These are phyloP conservation scores for Oplegnathus fasciatus DNA, from an alignment of 2,113 vertebrate species.

Conservation along the genomic window DNA sequence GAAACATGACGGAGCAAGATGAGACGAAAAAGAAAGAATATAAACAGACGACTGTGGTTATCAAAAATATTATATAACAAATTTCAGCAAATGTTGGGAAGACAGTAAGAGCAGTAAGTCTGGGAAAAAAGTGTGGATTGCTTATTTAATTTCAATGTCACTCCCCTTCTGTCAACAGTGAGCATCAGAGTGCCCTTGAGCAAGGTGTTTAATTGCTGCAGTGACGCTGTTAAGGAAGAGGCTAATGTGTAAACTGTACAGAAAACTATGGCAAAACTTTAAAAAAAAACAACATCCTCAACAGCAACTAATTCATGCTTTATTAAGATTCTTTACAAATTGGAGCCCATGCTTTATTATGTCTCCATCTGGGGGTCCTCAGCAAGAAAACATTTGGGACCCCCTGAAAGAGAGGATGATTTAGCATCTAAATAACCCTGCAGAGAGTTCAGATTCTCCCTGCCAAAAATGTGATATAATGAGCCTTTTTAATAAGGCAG, in stretches of 20 bases:
- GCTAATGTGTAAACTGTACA: neutral
- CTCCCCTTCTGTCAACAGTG: conserved; percentile 1
- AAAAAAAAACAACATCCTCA: neutral
- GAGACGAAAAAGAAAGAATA: neutral
- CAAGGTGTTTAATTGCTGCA: neutral
- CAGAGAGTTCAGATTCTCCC: neutral
- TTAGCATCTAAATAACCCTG: conserved; percentile 12
- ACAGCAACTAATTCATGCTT: neutral
- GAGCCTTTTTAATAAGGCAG: conserved; percentile 43
- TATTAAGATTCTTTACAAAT: conserved; percentile 10
- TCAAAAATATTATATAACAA: neutral
- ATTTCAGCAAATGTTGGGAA: neutral
- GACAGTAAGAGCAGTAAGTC: neutral
- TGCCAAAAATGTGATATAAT: conserved; percentile 46
- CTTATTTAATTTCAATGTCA: neutral
- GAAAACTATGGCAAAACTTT: neutral
- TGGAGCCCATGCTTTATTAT: neutral
- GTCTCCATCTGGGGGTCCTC: conserved; percentile 35
- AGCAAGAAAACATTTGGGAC: conserved; percentile 3
- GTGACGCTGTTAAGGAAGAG: neutral
- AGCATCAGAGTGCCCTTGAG: neutral
- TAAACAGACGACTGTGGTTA: neutral
- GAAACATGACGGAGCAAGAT: conserved; percentile 33
- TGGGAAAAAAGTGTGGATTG: neutral
- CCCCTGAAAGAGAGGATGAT: conserved; percentile 25